Evolutionary conservation across 2,113 vertebrate genomes (phyloP).

Genomic region (Saccopteryx leptura): DNA sequence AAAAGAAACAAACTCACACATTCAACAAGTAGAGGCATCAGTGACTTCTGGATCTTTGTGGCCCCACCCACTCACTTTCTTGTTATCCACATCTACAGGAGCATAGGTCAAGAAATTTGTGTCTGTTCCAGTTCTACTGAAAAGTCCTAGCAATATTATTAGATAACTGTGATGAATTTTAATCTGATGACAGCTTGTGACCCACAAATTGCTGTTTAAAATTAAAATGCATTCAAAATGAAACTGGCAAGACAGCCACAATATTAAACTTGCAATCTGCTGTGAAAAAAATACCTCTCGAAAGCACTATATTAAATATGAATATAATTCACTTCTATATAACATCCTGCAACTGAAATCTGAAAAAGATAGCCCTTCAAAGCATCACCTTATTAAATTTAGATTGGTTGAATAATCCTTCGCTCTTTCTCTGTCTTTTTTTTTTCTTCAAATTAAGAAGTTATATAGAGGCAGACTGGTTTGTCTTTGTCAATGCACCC

Average conservation of each 20-base stretch:
- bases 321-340: slow-evolving; percentile 54
- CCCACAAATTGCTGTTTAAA: slow-evolving; percentile 79
- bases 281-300: slow-evolving; percentile 53
- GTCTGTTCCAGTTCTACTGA: slow-evolving; percentile 59
- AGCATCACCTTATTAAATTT: slow-evolving; percentile 54
- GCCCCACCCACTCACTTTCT: background rate
- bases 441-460: slow-evolving; percentile 49
- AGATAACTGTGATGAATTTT: slow-evolving; percentile 74
- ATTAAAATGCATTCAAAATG: slow-evolving; percentile 76
- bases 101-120: slow-evolving; percentile 32
- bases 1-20: slow-evolving; percentile 36
- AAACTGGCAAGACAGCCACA: slow-evolving; percentile 69
- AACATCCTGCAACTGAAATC: slow-evolving; percentile 46
- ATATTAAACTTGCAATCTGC: slow-evolving; percentile 70
- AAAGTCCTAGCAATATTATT: slow-evolving; percentile 62
- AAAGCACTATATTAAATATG: slow-evolving; percentile 58
- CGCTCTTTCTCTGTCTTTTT: too few relatives aligned
- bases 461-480: slow-evolving; percentile 14
- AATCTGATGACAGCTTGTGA: slow-evolving; percentile 82
- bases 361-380: background rate
- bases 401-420: background rate
- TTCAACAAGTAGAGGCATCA: slow-evolving; percentile 64
- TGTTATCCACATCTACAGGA: slow-evolving; percentile 12
- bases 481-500: slow-evolving; percentile 44
- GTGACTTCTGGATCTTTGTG: background rate